Percentiles rank a stretch among this genome's conserved stretches.
phyloP scores from a whole-genome alignment of 2,797 vertebrate species.

The Botia kubotai region DNA sequence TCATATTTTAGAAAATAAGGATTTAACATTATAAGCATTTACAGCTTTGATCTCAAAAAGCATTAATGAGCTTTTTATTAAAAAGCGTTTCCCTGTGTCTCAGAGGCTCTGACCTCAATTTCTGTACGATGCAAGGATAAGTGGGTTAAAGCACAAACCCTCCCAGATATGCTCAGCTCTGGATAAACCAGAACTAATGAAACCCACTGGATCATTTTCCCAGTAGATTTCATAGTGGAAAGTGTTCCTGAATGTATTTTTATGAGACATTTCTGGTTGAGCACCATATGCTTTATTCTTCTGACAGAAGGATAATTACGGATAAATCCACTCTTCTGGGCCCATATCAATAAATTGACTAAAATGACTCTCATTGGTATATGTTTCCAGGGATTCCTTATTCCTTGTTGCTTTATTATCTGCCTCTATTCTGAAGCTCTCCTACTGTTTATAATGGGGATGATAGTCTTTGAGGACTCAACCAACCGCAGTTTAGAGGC shows the following conservation, averaged over 20 bases:
- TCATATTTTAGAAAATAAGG: constrained; percentile 1
- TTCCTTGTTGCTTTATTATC: constrained; percentile 15
- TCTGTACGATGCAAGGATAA: constrained; percentile 2
- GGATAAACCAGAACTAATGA: constrained; percentile 38
- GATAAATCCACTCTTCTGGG: background rate
- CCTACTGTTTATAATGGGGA: background rate
- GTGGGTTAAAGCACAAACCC: constrained; percentile 26
- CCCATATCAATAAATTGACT: background rate
- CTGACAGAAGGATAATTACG: constrained; percentile 1
- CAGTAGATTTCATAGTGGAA: constrained; percentile 3
- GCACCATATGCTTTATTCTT: background rate
- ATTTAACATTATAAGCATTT: constrained; percentile 15
- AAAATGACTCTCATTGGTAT: background rate
- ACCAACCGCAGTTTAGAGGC: background rate
- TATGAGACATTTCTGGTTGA: constrained; percentile 15
- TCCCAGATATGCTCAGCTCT: constrained; percentile 34
- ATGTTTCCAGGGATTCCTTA: constrained; percentile 7
- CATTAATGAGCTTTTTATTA: constrained; percentile 30
- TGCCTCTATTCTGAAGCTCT: background rate
- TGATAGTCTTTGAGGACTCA: background rate
- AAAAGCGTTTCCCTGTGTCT: constrained; percentile 1
- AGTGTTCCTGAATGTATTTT: background rate
- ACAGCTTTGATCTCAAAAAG: constrained; percentile 14
- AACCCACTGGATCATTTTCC: constrained; percentile 30
- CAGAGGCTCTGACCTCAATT: constrained; percentile 28